Evolutionary conservation across 2,797 vertebrate species (phyloP), one percentile per base, ranked within the genome.

Genomic region (Poecilia picta): DNA sequence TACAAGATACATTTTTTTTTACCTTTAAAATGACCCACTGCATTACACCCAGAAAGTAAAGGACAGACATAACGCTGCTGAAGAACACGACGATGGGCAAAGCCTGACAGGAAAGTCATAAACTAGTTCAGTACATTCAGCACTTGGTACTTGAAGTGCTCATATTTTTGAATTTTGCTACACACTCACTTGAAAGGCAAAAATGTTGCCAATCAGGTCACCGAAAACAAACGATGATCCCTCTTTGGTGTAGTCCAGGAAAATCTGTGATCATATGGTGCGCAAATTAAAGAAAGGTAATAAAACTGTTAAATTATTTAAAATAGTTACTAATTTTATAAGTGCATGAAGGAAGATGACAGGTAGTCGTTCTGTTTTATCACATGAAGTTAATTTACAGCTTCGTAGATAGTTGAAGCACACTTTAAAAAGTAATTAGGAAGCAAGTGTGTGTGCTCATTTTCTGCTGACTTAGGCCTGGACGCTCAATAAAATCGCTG

Each of bases 21-120:
- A 99, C 98, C 98, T 99, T 99, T 68, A 97, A 66, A 85, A 99
- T 98, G 78, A 99, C 3, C 97, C 97, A 98, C 92, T 99, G 98
- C 98, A 99, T 99, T 83, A 96, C 66, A 0, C 98, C 97, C 3
- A 98, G 59, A 68, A 95, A 97, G 93, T 99, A 99, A 28, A 99
- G 97, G 71, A 99, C 64, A 0, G 98, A 99, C 97, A 98, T 98
- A 82, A 98, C 92, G 0, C 97, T 98, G 90, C 98, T 98, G 95
- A 99, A 98, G 95, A 99, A 99, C n/a, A 99, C 83, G 11, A 99
- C 83, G 76, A 99, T 98, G 36, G 98, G 98, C 88, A 99, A 88
- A 66, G 95, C 88, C 98, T 99, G 79, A 49, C 16, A 81, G 78
- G 68, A 53, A 88, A 84, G 5, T 8, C 15, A 68, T 12, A 70